Base-by-base conservation (phyloP, 2,113 vertebrate species). In the Oryzias javanicus region DNA sequence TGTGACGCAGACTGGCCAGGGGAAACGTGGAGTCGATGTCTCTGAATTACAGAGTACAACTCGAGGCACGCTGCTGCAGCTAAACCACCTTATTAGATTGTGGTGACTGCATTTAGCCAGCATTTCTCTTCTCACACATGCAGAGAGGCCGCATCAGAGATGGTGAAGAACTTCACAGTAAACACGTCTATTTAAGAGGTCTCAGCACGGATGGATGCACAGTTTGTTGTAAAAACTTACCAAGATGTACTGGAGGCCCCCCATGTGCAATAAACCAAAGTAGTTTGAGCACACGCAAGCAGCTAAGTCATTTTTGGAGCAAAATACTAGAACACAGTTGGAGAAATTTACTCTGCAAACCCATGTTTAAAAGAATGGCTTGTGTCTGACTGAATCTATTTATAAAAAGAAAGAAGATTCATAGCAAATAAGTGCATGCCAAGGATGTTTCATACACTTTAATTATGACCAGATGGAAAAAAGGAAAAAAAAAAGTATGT, bases 41-140 rank as follows among this genome's bases (percentile, higher is more conserved):
- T 79, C 74, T 52, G 83, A 87, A 89, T 90, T 90, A 86, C 75
- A 89, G 84, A 81, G 81, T 85, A 77, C 15, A 63, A 59, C 69
- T 67, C 54, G 68, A 75, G 74, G 59, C 71, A 42, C 44, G 59
- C 74, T 80, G 82, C 80, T 70, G 74, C 65, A 75, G 71, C 70
- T 68, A 69, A 84, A 89, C 89, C 86, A 81, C 86, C 80, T 86
- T 78, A 80, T 90, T 90, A 90, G 76, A 58, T 79, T 41, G 82
- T 20, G 89, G 88, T 85, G 82, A 81, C 79, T 85, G 78, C 79
- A 84, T 83, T 81, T 84, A 81, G 73, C 70, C 72, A 59, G 74
- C 65, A 79, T 81, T 84, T 80, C 81, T 83, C 73, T 72, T 67
- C 72, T 80, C 81, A 87, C 85, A 86, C 73, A 56, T 85, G 77